These are phyloP conservation scores for Tachuris rubrigastra DNA, from an alignment of 2,113 vertebrate species.

Conservation along the genomic window DNA sequence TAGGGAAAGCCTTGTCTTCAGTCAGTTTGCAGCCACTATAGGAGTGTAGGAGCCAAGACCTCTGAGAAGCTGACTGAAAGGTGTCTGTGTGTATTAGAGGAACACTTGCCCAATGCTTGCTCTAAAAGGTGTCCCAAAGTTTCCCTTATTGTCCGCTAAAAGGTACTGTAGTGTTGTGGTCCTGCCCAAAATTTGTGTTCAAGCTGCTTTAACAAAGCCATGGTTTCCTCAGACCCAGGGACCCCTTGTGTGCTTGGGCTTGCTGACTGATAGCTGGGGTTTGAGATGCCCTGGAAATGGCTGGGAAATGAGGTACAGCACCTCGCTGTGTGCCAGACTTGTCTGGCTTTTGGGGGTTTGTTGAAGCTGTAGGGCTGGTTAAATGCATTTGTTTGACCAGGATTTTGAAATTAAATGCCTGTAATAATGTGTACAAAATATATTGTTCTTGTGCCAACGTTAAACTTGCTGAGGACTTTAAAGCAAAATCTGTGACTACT, in stretches of 20 bases:
- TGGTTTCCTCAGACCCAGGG: not conserved
- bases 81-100: not conserved
- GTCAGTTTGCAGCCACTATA: not conserved
- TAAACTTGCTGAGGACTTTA: not conserved
- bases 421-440: not conserved
- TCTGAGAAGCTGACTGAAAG: not conserved
- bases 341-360: not conserved
- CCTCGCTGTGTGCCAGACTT: not conserved
- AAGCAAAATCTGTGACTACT: not conserved
- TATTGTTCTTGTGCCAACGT: not conserved
- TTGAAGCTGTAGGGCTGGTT: not conserved
- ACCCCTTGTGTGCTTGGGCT: not conserved
- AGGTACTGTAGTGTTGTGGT: not conserved
- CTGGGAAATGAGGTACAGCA: not conserved
- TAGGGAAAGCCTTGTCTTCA: too few species aligned
- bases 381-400: not conserved
- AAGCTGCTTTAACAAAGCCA: not conserved
- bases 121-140: not conserved
- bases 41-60: not conserved
- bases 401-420: not conserved
- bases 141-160: not conserved
- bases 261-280: rapidly evolving
- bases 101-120: rapidly evolving
- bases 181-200: not conserved
- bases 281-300: not conserved